Evolutionary conservation across 2,888 invertebrate species (phyloP).

Genomic region (Magallana nippona): DNA sequence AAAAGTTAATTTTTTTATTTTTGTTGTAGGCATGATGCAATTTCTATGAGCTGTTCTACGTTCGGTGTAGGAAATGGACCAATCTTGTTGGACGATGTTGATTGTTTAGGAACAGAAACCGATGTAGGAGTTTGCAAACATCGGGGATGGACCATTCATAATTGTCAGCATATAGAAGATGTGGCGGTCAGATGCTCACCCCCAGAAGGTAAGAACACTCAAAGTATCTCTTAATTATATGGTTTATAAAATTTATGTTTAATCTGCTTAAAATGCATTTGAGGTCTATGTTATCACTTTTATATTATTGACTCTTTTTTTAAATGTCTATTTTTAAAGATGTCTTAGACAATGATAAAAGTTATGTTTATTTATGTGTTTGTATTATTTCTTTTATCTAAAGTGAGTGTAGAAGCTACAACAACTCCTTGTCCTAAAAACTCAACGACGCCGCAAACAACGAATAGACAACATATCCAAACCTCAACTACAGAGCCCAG

Average conservation of each 20-base stretch:
- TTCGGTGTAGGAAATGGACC: neutral
- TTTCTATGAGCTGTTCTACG: neutral
- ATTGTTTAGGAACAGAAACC: neutral
- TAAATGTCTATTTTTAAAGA: neutral
- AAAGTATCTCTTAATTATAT: neutral
- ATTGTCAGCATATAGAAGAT: neutral
- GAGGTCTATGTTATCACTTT: too few relatives aligned
- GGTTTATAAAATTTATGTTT: neutral
- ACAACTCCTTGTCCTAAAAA: too few relatives aligned
- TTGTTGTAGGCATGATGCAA: neutral
- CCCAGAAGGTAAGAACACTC: neutral
- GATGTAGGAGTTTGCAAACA: neutral
- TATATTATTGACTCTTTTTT: neutral
- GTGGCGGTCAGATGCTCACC: neutral
- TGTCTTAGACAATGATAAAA: too few relatives aligned
- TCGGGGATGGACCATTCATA: neutral
- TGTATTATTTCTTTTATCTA: too few relatives aligned
- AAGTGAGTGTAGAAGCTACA: too few relatives aligned
- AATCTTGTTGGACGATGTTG: conserved; percentile 1
- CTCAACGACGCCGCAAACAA: too few relatives aligned
- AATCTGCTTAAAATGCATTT: neutral
- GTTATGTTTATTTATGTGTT: too few relatives aligned
- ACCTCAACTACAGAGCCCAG: neutral
- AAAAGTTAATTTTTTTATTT: too few relatives aligned
- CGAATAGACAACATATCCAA: neutral